Percentiles rank a stretch among this genome's conserved stretches.
Evolutionary conservation across 2,888 invertebrate genomes (phyloP).

Genomic region (Drosophila pseudotakahashii): DNA sequence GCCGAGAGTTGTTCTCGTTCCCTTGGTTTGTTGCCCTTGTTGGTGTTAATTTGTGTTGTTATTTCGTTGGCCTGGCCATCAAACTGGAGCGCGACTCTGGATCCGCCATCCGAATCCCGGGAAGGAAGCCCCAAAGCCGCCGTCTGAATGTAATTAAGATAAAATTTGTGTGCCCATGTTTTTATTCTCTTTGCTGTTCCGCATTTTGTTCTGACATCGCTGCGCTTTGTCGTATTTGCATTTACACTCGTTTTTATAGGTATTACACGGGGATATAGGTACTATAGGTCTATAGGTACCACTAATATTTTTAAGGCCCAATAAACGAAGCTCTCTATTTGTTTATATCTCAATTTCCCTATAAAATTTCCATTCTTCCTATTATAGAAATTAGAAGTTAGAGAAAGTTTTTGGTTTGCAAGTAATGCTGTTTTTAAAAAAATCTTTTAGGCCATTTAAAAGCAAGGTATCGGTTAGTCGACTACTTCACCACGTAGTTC

Average conservation of each 20-base stretch:
- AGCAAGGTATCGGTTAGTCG: slow-evolving; percentile 11
- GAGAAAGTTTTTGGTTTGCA: no score
- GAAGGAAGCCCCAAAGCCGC: slow-evolving; percentile 35
- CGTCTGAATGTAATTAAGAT: slow-evolving; percentile 68
- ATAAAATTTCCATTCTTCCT: no score
- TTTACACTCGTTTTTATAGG: slow-evolving; percentile 3
- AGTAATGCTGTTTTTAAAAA: no score
- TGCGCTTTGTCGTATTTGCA: slow-evolving; percentile 50
- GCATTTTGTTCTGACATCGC: slow-evolving; percentile 44
- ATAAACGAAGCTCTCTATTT: no score
- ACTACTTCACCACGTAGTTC: slow-evolving; percentile 1
- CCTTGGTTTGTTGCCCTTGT: slow-evolving; percentile 7
- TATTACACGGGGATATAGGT: neutral
- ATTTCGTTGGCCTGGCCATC: slow-evolving; percentile 27
- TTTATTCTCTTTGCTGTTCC: slow-evolving; percentile 46
- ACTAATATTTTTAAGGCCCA: neutral
- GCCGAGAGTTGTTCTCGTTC: slow-evolving; percentile 37
- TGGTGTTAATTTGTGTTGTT: slow-evolving; percentile 13
- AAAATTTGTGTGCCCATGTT: slow-evolving; percentile 47
- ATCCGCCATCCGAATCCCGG: slow-evolving; percentile 21
- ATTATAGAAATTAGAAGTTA: no score
- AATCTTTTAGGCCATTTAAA: no score
- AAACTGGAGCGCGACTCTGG: slow-evolving; percentile 62
- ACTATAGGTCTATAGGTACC: neutral
- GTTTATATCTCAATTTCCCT: no score